Conservation (phyloP, 2,797 vertebrate species). For the Esox masquinongy region DNA sequence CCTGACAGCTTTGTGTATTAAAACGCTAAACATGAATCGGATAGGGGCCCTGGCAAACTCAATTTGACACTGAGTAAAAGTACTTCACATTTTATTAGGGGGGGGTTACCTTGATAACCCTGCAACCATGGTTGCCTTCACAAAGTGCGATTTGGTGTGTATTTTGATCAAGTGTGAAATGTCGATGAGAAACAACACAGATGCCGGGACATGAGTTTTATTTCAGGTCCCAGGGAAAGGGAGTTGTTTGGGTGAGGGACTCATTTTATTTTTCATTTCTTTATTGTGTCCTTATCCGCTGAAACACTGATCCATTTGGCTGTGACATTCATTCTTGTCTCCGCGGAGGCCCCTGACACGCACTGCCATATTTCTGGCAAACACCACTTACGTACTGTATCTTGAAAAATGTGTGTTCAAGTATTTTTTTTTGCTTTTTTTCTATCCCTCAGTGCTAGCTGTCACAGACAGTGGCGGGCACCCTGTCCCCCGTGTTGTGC, state of each 20-base stretch:
- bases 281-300: background rate
- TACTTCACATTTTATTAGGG: slow-evolving; percentile 14
- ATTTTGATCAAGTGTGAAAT: background rate
- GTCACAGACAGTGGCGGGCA: too few species aligned
- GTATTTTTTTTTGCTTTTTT: too few species aligned
- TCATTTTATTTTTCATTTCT: background rate
- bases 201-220: background rate
- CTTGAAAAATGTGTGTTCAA: background rate
- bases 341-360: background rate
- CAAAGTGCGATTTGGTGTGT: background rate
- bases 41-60: background rate
- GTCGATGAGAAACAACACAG: background rate
- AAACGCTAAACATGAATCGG: background rate
- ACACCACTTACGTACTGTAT: background rate
- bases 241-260: background rate
- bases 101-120: background rate
- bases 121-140: too few species aligned
- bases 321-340: slow-evolving; percentile 1
- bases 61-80: slow-evolving; percentile 6
- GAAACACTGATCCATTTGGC: background rate
- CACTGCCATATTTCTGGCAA: background rate
- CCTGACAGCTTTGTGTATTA: slow-evolving; percentile 4
- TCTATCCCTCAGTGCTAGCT: too few species aligned
- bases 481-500: too few species aligned
- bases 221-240: background rate